Evolutionary conservation across 2,797 vertebrate species (phyloP).

Genomic region (Hippocampus kuda): DNA sequence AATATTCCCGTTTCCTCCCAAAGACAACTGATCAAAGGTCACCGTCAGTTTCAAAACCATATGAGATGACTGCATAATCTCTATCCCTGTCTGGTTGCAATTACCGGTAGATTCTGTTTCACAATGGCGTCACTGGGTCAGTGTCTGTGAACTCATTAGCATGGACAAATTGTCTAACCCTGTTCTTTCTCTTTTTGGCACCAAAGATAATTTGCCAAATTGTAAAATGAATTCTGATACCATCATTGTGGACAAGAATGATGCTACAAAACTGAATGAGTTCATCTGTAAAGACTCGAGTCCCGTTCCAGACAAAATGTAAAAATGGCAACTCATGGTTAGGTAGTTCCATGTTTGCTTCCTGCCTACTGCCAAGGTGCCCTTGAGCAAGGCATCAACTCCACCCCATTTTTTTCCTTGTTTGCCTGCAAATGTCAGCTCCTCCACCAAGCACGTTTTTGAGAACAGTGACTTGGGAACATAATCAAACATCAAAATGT

Average conservation of each 20-base stretch:
- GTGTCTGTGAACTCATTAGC: neutral
- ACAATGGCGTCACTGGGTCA: neutral
- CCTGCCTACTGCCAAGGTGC: neutral
- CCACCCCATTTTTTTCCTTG: neutral
- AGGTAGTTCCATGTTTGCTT: neutral
- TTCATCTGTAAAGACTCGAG: neutral
- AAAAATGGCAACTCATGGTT: neutral
- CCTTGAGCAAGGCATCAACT: neutral
- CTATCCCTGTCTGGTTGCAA: neutral
- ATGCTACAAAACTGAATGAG: neutral
- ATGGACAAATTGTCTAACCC: neutral
- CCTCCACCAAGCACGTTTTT: neutral
- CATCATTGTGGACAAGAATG: neutral
- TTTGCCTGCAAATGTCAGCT: neutral
- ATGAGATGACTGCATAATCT: constrained; percentile 3
- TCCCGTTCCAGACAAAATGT: neutral
- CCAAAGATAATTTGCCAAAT: neutral
- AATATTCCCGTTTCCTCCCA: constrained; percentile 9
- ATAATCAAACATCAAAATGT: neutral
- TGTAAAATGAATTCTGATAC: neutral
- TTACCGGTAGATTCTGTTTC: neutral
- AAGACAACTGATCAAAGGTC: constrained; percentile 24
- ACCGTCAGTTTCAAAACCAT: constrained; percentile 23
- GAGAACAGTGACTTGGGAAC: neutral
- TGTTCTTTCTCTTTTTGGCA: neutral